A percentile compares a stretch with the other conserved stretches of the same genome.
Conservation (phyloP, 2,888 invertebrate genomes). For the Eledona agricola region DNA sequence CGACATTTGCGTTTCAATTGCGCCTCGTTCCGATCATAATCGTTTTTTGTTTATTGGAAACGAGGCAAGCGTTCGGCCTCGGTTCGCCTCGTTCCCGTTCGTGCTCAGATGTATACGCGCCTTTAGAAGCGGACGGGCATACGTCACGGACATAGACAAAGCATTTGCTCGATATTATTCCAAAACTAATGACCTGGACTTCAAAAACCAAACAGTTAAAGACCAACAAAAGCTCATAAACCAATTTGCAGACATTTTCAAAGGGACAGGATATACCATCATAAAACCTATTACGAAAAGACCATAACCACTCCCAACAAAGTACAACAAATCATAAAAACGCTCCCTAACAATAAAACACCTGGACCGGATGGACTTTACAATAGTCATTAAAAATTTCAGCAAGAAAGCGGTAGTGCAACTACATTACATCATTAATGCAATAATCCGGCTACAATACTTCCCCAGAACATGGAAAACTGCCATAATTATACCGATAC, state of each 20-base stretch:
- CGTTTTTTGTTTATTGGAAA: too few relatives aligned
- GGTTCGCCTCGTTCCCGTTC: too few relatives aligned
- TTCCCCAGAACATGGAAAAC: constrained; percentile 42
- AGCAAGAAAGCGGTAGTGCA: constrained; percentile 42
- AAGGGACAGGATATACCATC: neutral
- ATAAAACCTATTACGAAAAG: neutral
- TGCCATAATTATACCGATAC: constrained; percentile 38
- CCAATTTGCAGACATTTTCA: neutral
- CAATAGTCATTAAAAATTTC: constrained; percentile 38
- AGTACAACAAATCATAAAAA: constrained; percentile 14
- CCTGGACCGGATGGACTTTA: constrained; percentile 27
- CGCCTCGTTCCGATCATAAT: too few relatives aligned
- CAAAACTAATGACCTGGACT: neutral
- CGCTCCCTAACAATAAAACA: constrained; percentile 34
- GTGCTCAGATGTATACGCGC: too few relatives aligned
- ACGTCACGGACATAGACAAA: too few relatives aligned
- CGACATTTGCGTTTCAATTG: too few relatives aligned
- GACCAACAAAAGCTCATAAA: neutral
- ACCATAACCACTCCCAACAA: constrained; percentile 6
- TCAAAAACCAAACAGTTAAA: neutral
- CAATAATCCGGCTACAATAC: constrained; percentile 31
- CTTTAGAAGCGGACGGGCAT: too few relatives aligned
- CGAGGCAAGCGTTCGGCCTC: too few relatives aligned
- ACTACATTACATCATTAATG: constrained; percentile 40
- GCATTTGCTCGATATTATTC: neutral